phyloP scores from a whole-genome alignment of 2,888 invertebrate genomes.

The Dichetophora obliterata region DNA sequence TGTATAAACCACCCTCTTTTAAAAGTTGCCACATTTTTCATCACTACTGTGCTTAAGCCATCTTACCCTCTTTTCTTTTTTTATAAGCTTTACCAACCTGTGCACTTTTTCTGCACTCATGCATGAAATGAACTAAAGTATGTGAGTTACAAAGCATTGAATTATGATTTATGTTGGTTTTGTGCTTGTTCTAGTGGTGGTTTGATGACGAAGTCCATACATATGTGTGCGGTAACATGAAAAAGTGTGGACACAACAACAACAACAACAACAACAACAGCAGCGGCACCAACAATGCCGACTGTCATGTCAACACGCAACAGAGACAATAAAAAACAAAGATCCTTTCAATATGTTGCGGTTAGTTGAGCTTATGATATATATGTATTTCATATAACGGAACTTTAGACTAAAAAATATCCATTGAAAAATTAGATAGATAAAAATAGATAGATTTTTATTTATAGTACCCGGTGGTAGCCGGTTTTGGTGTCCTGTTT shows the following conservation, averaged over 20 bases:
- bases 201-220: not conserved
- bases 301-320: slow-evolving; percentile 20
- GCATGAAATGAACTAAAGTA: slow-evolving; percentile 23
- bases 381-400: no score
- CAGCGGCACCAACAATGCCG: not conserved
- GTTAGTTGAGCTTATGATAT: no score
- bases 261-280: not conserved
- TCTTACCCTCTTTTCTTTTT: not conserved
- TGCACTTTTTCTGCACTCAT: slow-evolving; percentile 27
- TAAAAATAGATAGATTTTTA: no score
- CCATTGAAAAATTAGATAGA: no score
- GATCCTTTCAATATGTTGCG: no score
- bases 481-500: no score
- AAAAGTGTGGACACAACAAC: not conserved
- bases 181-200: not conserved
- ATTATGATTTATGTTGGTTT: slow-evolving; percentile 1
- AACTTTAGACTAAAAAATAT: no score
- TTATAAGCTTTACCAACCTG: slow-evolving; percentile 24
- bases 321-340: not conserved
- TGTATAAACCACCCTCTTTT: not conserved
- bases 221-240: not conserved
- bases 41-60: not conserved
- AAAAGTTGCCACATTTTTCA: slow-evolving; percentile 9
- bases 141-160: not conserved
- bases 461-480: no score